These are phyloP conservation scores for Edolisoma coerulescens DNA, from an alignment of 2,113 vertebrate species.

Conservation along the genomic window DNA sequence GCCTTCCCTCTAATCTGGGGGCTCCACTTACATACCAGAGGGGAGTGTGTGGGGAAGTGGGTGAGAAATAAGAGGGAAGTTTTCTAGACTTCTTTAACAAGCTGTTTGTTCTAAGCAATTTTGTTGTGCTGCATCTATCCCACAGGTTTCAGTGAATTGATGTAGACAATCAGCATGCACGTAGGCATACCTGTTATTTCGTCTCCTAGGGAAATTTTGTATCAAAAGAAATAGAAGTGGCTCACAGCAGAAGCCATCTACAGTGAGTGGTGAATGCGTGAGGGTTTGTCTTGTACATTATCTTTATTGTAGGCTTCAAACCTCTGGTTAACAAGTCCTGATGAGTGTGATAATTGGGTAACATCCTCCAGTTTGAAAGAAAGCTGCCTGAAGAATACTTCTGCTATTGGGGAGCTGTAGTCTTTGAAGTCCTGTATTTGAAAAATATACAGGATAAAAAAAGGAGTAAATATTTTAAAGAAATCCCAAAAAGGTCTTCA, in stretches of 20 bases:
- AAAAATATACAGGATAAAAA: background rate
- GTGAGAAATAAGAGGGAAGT: background rate
- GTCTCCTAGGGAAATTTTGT: background rate
- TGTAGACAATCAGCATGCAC: constrained; percentile 23
- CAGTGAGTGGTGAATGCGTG: background rate
- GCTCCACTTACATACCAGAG: background rate
- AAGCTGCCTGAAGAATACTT: background rate
- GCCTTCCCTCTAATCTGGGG: background rate
- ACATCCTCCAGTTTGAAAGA: background rate
- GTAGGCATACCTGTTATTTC: constrained; percentile 27
- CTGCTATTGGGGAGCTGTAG: background rate
- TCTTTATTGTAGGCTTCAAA: constrained; percentile 22
- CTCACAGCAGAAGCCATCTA: constrained; percentile 36
- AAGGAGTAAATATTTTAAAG: background rate
- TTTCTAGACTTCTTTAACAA: background rate
- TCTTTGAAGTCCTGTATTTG: background rate
- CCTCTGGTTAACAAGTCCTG: background rate
- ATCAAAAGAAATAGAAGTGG: constrained; percentile 29
- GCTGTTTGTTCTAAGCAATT: constrained; percentile 19
- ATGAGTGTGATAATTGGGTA: constrained; percentile 15
- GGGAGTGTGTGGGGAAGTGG: background rate
- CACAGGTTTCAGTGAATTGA: constrained; percentile 15
- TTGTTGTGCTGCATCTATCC: background rate
- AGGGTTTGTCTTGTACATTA: constrained; percentile 21
- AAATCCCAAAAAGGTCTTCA: background rate